These are phyloP conservation scores for Hyposoter dolosus DNA, from an alignment of 2,888 invertebrate species.

Conservation along the genomic window DNA sequence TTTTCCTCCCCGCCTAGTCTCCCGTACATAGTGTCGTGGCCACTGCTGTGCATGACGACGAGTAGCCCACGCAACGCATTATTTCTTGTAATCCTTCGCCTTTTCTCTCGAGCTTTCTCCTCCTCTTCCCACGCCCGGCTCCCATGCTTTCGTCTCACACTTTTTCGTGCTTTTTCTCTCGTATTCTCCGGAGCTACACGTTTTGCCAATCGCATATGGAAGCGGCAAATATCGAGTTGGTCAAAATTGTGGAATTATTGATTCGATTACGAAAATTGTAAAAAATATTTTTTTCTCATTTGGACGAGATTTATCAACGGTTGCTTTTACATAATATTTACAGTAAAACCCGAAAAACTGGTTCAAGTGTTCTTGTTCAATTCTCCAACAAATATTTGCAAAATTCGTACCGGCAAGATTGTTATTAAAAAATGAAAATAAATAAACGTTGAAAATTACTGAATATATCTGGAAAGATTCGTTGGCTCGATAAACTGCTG, in stretches of 20 bases:
- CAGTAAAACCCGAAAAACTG: neutral
- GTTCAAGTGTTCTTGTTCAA: neutral
- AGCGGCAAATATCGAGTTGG: conserved; percentile 44
- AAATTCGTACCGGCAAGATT: neutral
- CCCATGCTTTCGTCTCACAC: neutral
- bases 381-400: neutral
- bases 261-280: neutral
- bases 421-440: neutral
- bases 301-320: neutral
- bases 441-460: neutral
- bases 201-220: conserved; percentile 39
- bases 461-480: neutral
- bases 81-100: conserved; percentile 51
- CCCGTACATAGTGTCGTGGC: conserved; percentile 12
- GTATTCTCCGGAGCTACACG: neutral
- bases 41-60: conserved; percentile 43
- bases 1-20: neutral
- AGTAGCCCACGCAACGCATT: conserved; percentile 47
- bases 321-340: neutral
- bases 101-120: neutral
- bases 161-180: neutral
- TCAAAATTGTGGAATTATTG: conserved; percentile 11
- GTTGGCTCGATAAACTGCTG: neutral
- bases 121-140: neutral
- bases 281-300: neutral